Conservation (phyloP, 2,888 invertebrate genomes). For the Apantesis nais region DNA sequence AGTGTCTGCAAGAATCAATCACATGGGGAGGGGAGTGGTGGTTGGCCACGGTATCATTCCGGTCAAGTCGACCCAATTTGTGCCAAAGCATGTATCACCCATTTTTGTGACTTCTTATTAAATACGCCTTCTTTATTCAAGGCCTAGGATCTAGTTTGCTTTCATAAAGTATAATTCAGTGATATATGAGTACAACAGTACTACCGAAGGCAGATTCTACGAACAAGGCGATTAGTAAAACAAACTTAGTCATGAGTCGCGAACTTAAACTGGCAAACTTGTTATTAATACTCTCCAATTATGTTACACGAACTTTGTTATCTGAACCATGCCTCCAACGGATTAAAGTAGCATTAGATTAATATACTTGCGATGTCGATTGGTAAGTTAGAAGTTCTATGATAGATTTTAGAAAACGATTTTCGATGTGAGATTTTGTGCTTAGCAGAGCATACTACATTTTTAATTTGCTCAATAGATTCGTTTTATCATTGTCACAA, state of each 20-base stretch:
- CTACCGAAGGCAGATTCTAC: slow-evolving; percentile 31
- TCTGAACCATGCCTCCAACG: slow-evolving; percentile 55
- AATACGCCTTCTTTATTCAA: neutral
- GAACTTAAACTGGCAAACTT: slow-evolving; percentile 65
- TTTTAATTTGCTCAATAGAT: too few species aligned
- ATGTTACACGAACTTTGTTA: slow-evolving; percentile 65
- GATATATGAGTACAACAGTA: slow-evolving; percentile 12
- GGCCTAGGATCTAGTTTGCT: neutral
- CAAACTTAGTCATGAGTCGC: slow-evolving; percentile 51
- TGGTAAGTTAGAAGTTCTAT: neutral
- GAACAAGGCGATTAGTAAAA: slow-evolving; percentile 59
- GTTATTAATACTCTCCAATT: slow-evolving; percentile 72
- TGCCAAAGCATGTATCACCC: too few species aligned
- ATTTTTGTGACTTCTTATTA: too few species aligned
- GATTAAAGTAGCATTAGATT: slow-evolving; percentile 50
- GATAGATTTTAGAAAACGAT: neutral
- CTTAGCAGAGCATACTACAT: too few species aligned
- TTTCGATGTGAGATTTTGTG: neutral
- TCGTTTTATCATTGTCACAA: too few species aligned
- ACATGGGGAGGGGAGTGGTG: too few species aligned
- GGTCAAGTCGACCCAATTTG: too few species aligned
- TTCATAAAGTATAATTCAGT: neutral
- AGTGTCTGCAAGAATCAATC: too few species aligned
- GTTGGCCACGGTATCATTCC: too few species aligned
- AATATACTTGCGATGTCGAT: slow-evolving; percentile 44